These are phyloP conservation scores for Harpalus rubripes DNA, from an alignment of 2,888 invertebrate species.

Conservation along the genomic window DNA sequence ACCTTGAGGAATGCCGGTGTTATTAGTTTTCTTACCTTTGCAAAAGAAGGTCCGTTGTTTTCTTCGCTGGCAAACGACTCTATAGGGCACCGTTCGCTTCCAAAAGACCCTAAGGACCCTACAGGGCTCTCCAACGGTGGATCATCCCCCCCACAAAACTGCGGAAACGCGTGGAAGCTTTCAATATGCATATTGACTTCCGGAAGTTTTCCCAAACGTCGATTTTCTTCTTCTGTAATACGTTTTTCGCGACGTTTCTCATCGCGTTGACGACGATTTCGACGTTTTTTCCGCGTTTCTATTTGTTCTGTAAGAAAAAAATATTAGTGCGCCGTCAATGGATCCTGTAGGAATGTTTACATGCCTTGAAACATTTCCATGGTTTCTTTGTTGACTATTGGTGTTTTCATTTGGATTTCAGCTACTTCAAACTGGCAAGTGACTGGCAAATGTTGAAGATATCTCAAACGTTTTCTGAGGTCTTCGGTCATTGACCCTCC, in stretches of 20 bases:
- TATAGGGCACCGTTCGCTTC: slow-evolving; percentile 73
- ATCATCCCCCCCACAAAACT: slow-evolving; percentile 73
- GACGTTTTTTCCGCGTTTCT: slow-evolving; percentile 83
- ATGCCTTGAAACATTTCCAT: slow-evolving; percentile 85
- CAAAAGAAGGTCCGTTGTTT: slow-evolving; percentile 80
- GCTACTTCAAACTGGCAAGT: slow-evolving; percentile 94
- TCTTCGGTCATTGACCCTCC: slow-evolving; percentile 91
- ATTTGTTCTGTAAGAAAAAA: slow-evolving; percentile 82
- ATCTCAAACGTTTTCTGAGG: slow-evolving; percentile 86
- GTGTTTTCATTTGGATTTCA: slow-evolving; percentile 89
- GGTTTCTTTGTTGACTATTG: slow-evolving; percentile 85
- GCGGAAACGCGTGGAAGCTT: slow-evolving; percentile 81
- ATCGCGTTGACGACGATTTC: slow-evolving; percentile 86
- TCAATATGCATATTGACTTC: slow-evolving; percentile 83
- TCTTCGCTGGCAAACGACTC: slow-evolving; percentile 71
- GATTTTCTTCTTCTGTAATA: slow-evolving; percentile 86
- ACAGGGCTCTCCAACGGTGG: slow-evolving; percentile 44
- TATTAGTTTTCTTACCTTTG: slow-evolving; percentile 81
- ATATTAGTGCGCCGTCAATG: too few species aligned
- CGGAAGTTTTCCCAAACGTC: slow-evolving; percentile 84
- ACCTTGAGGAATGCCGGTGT: too few species aligned
- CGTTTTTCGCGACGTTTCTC: slow-evolving; percentile 89
- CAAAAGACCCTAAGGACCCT: slow-evolving; percentile 67
- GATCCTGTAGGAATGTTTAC: too few species aligned
- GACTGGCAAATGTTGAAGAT: slow-evolving; percentile 92